These are phyloP conservation scores for Tyrannus savana DNA, from an alignment of 2,113 vertebrate species.

Conservation along the genomic window DNA sequence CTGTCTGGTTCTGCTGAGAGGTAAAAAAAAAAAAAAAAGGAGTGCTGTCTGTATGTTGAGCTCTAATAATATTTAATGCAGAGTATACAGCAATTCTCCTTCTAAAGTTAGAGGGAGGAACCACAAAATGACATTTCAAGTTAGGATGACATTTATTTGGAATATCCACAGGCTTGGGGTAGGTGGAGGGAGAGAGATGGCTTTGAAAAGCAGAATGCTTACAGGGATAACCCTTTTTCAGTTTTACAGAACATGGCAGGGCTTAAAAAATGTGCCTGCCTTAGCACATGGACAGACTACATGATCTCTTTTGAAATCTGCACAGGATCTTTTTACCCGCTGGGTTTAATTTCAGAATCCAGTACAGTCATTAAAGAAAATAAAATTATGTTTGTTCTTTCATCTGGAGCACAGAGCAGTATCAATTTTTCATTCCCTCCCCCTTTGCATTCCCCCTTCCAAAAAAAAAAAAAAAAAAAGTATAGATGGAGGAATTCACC, in stretches of 20 bases:
- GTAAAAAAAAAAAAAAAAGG: background rate
- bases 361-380: constrained; percentile 51
- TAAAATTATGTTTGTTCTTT: constrained; percentile 57
- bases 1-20: background rate
- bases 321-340: constrained; percentile 59
- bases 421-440: constrained; percentile 57
- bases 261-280: constrained; percentile 41
- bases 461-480: background rate
- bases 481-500: constrained; percentile 9
- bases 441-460: constrained; percentile 38
- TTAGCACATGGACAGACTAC: constrained; percentile 54
- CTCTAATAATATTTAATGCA: constrained; percentile 28
- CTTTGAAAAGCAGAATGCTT: constrained; percentile 47
- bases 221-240: constrained; percentile 33
- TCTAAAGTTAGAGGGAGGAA: constrained; percentile 25
- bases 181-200: background rate
- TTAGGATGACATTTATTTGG: constrained; percentile 37
- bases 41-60: background rate
- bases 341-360: constrained; percentile 55
- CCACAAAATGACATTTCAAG: constrained; percentile 30
- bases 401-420: constrained; percentile 19
- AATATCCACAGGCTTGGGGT: constrained; percentile 12
- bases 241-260: constrained; percentile 18
- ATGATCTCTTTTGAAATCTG: constrained; percentile 64
- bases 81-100: background rate